Evolutionary conservation across 2,113 vertebrate genomes (phyloP), one percentile per base, ranked within the genome.

Genomic region (Saccopteryx leptura): DNA sequence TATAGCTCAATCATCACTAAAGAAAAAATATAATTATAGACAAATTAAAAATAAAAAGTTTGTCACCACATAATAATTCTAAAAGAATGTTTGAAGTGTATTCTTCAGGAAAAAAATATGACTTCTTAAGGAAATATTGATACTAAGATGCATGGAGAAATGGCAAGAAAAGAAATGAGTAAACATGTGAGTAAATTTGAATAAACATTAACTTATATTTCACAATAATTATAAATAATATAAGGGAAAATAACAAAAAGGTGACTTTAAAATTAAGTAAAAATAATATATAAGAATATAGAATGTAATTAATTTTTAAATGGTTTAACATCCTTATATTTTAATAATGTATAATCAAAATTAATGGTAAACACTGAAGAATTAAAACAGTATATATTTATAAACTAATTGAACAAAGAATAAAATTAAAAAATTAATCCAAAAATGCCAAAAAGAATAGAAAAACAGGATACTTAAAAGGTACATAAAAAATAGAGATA

Each of bases 271-370:
- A 50, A 69, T 54, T 4, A 78, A 24, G 52, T 83, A 74, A 83
- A 68, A 74, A 71, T 61, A 58, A 58, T 69, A 58, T 54, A 2
- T 78, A 65, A 92, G 4, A 85, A 48, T 78, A 71, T 12, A 63
- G 28, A 75, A 6, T 81, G 0, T 17, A 65, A 21, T 91, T 88
- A 7, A 1, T 71, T 85, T 58, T 91, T 58, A 81, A 69, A 33
- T 66, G 2, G 74, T 74, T 81, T 85, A 75, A 76, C 4, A 46
- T 65, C 21, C 4, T 81, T 81, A 1, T 54, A 72, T 86, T 92
- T 75, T 79, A 78, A 33, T 4, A 52, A 79, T 83, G 28, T 9
- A 69, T 93, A 48, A 74, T 92, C 72, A 83, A 95, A 88, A 81
- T 71, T 48, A 68, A 82, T 18, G n/a, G 7, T 66, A 82, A 71